phyloP scores from a whole-genome alignment of 2,888 invertebrate genomes.

The Orchesellides sinensis region DNA sequence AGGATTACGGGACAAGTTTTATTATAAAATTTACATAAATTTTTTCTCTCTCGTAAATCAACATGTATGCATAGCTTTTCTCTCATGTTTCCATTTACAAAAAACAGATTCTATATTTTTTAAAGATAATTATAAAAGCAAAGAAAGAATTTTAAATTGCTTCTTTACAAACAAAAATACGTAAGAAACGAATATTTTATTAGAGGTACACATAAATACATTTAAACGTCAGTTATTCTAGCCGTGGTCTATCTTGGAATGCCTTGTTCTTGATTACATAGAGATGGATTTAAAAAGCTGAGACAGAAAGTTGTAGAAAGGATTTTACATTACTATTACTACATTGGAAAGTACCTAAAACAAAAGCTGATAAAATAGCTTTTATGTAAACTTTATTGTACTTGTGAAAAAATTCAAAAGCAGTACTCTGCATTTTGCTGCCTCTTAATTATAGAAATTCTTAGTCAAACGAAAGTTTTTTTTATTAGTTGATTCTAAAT shows the following conservation, averaged over 20 bases:
- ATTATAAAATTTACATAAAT: too few species aligned
- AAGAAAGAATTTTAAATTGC: background rate
- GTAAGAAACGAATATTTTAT: background rate
- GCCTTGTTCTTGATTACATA: conserved; percentile 62
- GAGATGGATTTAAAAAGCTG: conserved; percentile 27
- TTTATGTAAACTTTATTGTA: background rate
- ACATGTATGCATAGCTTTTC: background rate
- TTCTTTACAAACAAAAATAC: conserved; percentile 6
- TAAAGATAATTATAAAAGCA: background rate
- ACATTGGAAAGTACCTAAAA: conserved; percentile 60
- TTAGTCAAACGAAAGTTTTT: too few species aligned
- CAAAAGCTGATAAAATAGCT: background rate
- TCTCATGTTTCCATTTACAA: background rate
- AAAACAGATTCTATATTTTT: conserved; percentile 14
- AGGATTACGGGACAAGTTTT: too few species aligned
- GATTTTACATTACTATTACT: too few species aligned
- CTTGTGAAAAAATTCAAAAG: conserved; percentile 26
- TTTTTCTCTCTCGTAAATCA: too few species aligned
- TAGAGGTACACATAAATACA: background rate
- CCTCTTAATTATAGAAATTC: conserved; percentile 25
- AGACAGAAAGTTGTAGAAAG: too few species aligned
- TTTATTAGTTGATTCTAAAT: too few species aligned
- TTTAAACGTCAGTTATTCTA: background rate
- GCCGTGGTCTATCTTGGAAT: conserved; percentile 54
- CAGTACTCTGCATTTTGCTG: conserved; percentile 28